Evolutionary conservation across 2,113 vertebrate genomes (phyloP).

Genomic region (Dasyornis broadbenti): DNA sequence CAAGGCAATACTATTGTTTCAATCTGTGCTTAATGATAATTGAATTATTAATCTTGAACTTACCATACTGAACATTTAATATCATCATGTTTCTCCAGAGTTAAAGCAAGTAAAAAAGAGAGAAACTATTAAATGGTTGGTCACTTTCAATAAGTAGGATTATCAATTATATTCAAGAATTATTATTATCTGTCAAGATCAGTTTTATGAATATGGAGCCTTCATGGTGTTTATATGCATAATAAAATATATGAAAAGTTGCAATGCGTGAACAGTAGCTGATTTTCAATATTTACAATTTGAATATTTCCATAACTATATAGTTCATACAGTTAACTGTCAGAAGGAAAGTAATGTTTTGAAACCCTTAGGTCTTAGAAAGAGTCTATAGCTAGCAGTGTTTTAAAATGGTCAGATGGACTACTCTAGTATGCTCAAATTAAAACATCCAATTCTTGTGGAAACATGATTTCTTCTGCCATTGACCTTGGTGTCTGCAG

Average conservation of each 20-base stretch:
- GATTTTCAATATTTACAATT: constrained; percentile 43
- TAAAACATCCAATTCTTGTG: neutral
- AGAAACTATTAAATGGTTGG: constrained; percentile 58
- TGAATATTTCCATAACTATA: neutral
- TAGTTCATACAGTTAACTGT: neutral
- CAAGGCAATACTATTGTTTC: constrained; percentile 51
- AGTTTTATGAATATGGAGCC: neutral
- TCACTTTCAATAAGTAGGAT: constrained; percentile 57
- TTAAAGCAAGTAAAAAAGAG: constrained; percentile 42
- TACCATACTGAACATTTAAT: constrained; percentile 44
- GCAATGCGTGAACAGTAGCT: neutral
- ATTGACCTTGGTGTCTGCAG: neutral
- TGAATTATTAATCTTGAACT: constrained; percentile 64
- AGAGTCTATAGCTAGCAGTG: neutral
- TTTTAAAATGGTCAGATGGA: neutral
- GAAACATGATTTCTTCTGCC: neutral
- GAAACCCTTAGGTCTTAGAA: neutral
- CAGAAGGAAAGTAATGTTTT: neutral
- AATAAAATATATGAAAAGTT: constrained; percentile 19
- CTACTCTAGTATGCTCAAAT: neutral
- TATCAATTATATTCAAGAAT: constrained; percentile 54
- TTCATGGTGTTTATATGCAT: constrained; percentile 20
- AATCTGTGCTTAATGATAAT: constrained; percentile 64
- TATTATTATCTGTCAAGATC: constrained; percentile 56
- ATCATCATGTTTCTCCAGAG: constrained; percentile 44